phyloP scores from a whole-genome alignment of 2,113 vertebrate species.

The Embiotoca jacksoni region DNA sequence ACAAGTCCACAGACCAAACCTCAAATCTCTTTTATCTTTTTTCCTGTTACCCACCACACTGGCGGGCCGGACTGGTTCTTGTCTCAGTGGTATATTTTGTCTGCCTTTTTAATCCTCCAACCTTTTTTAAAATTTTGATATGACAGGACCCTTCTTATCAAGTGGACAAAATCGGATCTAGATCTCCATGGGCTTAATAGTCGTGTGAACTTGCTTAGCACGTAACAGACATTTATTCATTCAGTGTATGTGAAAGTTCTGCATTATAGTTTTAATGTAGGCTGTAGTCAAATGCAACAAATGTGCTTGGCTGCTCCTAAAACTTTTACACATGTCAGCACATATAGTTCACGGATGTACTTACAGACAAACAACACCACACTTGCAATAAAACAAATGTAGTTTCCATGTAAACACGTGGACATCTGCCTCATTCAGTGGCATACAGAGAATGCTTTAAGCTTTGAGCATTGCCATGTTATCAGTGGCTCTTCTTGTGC shows the following conservation, averaged over 20 bases:
- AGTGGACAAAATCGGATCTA: background rate
- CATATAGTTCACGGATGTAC: background rate
- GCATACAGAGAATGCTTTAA: slow-evolving; percentile 42
- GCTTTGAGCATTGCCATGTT: slow-evolving; percentile 53
- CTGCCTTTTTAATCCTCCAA: background rate
- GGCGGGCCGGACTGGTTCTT: background rate
- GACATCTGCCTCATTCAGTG: slow-evolving; percentile 18
- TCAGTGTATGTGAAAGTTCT: too few relatives aligned
- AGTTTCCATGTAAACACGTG: slow-evolving; percentile 26
- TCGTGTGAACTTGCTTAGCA: too few relatives aligned
- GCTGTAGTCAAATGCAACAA: too few relatives aligned
- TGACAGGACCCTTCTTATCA: background rate
- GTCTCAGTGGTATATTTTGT: slow-evolving; percentile 5
- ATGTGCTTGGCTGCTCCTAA: too few relatives aligned
- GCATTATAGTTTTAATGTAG: too few relatives aligned
- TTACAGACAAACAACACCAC: background rate
- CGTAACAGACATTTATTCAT: too few relatives aligned
- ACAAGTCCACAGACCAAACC: slow-evolving; percentile 42
- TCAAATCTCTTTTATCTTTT: slow-evolving; percentile 28
- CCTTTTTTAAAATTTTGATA: background rate
- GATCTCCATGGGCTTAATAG: too few relatives aligned
- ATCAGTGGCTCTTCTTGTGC: slow-evolving; percentile 61
- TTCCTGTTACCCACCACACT: slow-evolving; percentile 19
- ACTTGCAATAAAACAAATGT: slow-evolving; percentile 2
- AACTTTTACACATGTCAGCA: background rate